Evolutionary conservation across 1,140 invertebrate genomes (phyloP).

Genomic region (Lepidotrigona ventralis): DNA sequence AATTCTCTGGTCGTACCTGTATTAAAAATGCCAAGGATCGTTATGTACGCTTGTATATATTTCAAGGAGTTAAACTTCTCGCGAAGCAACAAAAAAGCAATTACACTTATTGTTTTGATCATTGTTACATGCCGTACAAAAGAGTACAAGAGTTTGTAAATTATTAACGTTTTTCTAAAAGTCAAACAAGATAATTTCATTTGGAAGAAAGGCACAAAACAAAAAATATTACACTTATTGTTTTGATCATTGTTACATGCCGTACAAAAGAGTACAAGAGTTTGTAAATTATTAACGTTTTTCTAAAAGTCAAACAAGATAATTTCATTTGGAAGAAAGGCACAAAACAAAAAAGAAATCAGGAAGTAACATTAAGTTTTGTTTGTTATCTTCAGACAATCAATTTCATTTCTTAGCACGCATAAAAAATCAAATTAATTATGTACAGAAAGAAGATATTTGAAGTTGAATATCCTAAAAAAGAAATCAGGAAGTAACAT

Average conservation of each 20-base stretch:
- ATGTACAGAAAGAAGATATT: background rate
- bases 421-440: background rate
- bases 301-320: background rate
- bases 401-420: background rate
- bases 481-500: background rate
- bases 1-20: conserved; percentile 16
- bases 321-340: background rate
- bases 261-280: background rate
- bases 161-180: background rate
- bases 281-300: conserved; percentile 1
- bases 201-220: background rate
- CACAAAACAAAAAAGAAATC: too few species aligned
- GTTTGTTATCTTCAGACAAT: conserved; percentile 7
- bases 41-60: background rate
- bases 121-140: background rate
- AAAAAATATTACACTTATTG: background rate
- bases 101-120: background rate
- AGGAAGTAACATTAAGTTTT: background rate
- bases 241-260: background rate
- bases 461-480: background rate
- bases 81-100: background rate
- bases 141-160: background rate
- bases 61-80: background rate
- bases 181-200: background rate
- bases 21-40: background rate